Evolutionary conservation across 2,797 vertebrate genomes (phyloP), one percentile per base, ranked within the genome.

Genomic region (Limnodromus scolopaceus): DNA sequence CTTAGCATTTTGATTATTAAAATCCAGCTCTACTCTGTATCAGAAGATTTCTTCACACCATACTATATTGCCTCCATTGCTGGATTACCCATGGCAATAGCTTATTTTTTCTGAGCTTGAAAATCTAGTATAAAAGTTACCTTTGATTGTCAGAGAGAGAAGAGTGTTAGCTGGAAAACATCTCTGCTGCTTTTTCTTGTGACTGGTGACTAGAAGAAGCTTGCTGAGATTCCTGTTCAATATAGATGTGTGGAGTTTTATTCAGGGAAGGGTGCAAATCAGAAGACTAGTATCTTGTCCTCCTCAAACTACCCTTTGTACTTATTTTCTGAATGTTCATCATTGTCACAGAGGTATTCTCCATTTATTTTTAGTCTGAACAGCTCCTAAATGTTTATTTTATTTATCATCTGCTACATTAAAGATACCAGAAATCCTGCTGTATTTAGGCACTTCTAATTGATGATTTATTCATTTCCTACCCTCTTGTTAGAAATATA

Each of bases 1-100:
- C 84, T 97, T 96, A 93, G 91, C 94, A 92, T 96, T 96, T 92
- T 92, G 72, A 94, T 94, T 85, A 96, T 87, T 84, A 93, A 93
- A 96, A 94, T 91, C 79, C 95, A 93, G 46, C 82, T 71, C 60
- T 81, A 36, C 16, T 88, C 64, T 85, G 13, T 94, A 60, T 87
- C 84, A 75, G 60, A 87, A 93, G 75, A 89, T 89, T 92, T 93
- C n/a, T 93, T 92, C 71, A 69, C 58, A 54, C 71, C 61, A n/a
- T 75, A 32, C 38, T 74, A 20, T 95, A 85, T 75, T 81, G 28
- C 68, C 64, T 83, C 39, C 28, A 28, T 88, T 92, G 54, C 43
- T 80, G 64, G 84, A 89, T 96, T 92, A 95, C 45, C 16, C 36
- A 0, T 46, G 53, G 53, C 38, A 65, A 28, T 72, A 48, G 34